Conservation (phyloP, 2,113 vertebrate species). For the Porphyrio hochstetteri region DNA sequence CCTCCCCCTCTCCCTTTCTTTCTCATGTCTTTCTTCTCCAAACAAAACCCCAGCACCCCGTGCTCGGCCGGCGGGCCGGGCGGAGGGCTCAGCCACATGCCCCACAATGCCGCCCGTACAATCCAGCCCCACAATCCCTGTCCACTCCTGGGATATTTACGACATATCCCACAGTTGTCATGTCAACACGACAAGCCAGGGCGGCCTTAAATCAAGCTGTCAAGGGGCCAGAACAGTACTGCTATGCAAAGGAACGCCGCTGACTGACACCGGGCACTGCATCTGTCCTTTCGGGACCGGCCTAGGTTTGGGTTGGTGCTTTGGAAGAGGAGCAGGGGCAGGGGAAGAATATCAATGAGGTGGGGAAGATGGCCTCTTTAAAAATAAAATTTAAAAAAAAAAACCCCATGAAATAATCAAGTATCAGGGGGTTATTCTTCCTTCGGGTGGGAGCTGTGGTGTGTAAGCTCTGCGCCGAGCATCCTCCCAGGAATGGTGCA, state of each 20-base stretch:
- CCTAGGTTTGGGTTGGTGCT: not conserved
- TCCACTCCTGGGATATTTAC: conserved; percentile 79
- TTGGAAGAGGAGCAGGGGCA: not conserved
- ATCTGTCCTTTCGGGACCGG: conserved; percentile 64
- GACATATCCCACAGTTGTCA: conserved; percentile 76
- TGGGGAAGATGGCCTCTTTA: not conserved
- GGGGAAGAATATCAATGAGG: conserved; percentile 63
- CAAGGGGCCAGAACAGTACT: conserved; percentile 60
- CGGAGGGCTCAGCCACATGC: conserved; percentile 72
- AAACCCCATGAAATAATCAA: no score
- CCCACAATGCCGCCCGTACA: conserved; percentile 68
- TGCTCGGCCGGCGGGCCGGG: not conserved
- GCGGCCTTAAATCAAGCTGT: conserved; percentile 73
- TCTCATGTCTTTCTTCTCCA: conserved; percentile 17
- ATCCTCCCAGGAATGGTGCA: not conserved
- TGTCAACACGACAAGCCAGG: conserved; percentile 71
- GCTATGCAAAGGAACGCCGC: conserved; percentile 45
- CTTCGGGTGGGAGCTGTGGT: not conserved
- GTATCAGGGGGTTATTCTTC: not conserved
- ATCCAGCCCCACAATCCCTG: conserved; percentile 73
- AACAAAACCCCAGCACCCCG: conserved; percentile 37
- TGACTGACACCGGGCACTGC: conserved; percentile 64
- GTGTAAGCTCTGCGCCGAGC: not conserved
- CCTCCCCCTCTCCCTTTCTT: not conserved
- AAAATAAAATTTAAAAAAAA: no score